phyloP scores from a whole-genome alignment of 53 echinoderm and acorn worm genomes.

The Patiria pectinifera region DNA sequence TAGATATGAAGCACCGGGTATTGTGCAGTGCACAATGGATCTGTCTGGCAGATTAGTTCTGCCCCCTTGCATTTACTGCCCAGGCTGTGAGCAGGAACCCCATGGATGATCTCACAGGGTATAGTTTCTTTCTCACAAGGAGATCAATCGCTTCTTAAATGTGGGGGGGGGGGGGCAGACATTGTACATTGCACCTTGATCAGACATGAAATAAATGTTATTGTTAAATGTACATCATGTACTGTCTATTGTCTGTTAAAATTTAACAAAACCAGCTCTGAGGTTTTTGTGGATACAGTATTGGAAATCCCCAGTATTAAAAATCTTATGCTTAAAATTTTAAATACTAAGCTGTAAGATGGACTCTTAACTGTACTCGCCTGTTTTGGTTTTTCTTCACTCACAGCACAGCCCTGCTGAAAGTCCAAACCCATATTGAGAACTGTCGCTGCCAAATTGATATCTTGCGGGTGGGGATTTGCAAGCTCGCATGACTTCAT shows the following conservation, averaged over 20 bases:
- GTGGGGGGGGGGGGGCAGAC: too few species aligned
- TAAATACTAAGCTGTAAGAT: too few species aligned
- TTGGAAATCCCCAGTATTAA: too few species aligned
- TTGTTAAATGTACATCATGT: too few species aligned
- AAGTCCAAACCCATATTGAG: not conserved
- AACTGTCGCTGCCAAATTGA: conserved; percentile 29
- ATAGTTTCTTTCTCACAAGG: too few species aligned
- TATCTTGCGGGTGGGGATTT: conserved; percentile 12
- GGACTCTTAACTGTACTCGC: not conserved
- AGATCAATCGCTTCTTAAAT: too few species aligned
- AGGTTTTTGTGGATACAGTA: too few species aligned
- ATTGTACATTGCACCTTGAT: too few species aligned
- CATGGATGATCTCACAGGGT: not conserved
- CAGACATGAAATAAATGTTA: too few species aligned
- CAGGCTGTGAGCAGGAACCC: not conserved
- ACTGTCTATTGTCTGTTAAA: too few species aligned
- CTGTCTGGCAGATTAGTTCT: conserved; percentile 22
- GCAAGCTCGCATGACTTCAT: conserved; percentile 1
- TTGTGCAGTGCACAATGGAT: not conserved
- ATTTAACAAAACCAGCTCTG: too few species aligned
- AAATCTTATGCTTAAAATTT: too few species aligned
- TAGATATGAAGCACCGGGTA: not conserved
- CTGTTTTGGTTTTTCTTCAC: not conserved
- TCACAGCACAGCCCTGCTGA: not conserved
- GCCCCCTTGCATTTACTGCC: conserved; percentile 1